Percentiles rank a stretch among this genome's conserved stretches.
phyloP scores from a whole-genome alignment of 92 coral and sea anemone genomes.

The Muricea muricata region DNA sequence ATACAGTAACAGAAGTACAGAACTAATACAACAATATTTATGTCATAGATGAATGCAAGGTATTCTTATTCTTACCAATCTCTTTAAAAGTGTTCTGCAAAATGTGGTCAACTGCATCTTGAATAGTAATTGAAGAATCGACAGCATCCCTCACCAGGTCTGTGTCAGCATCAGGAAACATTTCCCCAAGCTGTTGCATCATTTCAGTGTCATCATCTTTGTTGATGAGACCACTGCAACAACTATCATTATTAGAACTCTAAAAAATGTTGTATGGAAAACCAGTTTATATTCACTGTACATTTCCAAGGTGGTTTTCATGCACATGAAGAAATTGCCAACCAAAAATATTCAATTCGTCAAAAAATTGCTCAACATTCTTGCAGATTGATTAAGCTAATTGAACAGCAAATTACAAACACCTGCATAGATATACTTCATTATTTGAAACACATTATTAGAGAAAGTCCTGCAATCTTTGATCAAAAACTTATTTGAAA shows the following conservation, averaged over 20 bases:
- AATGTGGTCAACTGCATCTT: slow-evolving; percentile 8
- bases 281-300: not conserved
- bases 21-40: not conserved
- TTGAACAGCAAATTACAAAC: too few relatives aligned
- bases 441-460: too few relatives aligned
- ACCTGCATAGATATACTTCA: too few relatives aligned
- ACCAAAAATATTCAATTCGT: too few relatives aligned
- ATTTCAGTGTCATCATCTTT: not conserved
- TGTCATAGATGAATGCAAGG: not conserved
- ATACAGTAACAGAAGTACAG: too few relatives aligned
- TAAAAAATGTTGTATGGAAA: too few relatives aligned
- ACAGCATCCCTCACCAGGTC: not conserved
- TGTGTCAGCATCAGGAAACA: slow-evolving; percentile 1
- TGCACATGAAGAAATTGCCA: too few relatives aligned
- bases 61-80: not conserved
- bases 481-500: too few relatives aligned
- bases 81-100: not conserved
- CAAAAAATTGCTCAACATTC: too few relatives aligned
- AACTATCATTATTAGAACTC: not conserved
- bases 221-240: not conserved
- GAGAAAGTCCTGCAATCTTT: too few relatives aligned
- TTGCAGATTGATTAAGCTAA: too few relatives aligned
- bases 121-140: slow-evolving; percentile 6
- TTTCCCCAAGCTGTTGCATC: not conserved
- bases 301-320: too few relatives aligned